phyloP scores from a whole-genome alignment of 2,888 invertebrate species.

The Yponomeuta evonymella region DNA sequence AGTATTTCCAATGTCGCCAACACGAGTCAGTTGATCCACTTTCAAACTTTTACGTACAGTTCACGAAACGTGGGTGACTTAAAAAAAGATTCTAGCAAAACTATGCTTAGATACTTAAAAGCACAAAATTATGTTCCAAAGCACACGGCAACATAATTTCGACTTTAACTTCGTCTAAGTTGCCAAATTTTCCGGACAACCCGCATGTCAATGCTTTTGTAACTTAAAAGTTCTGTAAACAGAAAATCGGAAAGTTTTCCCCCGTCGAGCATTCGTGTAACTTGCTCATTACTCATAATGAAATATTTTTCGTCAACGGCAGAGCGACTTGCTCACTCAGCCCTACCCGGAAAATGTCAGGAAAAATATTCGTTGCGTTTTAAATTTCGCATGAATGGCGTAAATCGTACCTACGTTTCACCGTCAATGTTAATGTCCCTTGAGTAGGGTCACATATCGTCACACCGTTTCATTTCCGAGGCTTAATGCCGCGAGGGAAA shows the following conservation, averaged over 20 bases:
- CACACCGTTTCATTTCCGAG: conserved; percentile 24
- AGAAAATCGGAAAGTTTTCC: conserved; percentile 4
- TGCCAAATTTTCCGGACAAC: neutral
- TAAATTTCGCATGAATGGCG: conserved; percentile 5
- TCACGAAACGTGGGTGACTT: no score
- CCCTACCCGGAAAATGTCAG: conserved; percentile 1
- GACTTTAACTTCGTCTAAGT: conserved; percentile 1
- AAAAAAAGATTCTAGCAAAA: no score
- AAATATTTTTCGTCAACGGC: conserved; percentile 8
- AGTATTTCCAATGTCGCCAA: no score
- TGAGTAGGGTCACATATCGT: conserved; percentile 41
- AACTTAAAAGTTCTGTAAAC: conserved; percentile 7
- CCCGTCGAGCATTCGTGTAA: neutral
- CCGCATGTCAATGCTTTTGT: no score
- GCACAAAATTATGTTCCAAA: neutral
- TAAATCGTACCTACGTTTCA: conserved; percentile 19
- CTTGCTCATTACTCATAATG: neutral
- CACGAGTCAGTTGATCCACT: no score
- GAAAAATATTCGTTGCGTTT: conserved; percentile 10
- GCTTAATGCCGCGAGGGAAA: conserved; percentile 11
- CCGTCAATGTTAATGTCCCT: conserved; percentile 35
- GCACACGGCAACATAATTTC: neutral
- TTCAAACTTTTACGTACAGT: no score
- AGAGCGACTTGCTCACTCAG: neutral
- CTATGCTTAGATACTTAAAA: neutral